Conservation (phyloP, 2,113 vertebrate species). For the Felis catus region DNA sequence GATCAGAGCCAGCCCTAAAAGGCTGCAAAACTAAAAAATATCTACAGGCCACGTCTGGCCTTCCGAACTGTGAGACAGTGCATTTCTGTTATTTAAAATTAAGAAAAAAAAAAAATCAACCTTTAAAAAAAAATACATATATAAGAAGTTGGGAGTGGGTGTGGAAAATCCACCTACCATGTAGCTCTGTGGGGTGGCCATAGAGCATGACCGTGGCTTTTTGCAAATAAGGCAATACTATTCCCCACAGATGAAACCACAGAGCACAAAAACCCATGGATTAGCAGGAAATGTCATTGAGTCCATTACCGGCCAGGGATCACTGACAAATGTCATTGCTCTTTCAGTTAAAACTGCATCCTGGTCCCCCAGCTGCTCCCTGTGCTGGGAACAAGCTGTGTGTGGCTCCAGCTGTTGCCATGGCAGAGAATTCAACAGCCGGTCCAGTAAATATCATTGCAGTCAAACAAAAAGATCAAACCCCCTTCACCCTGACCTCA, state of each 20-base stretch:
- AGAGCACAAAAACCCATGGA: constrained; percentile 65
- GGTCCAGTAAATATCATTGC: constrained; percentile 32
- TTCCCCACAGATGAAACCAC: constrained; percentile 70
- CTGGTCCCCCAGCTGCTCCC: constrained; percentile 60
- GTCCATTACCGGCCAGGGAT: constrained; percentile 54
- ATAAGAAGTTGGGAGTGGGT: too few relatives aligned
- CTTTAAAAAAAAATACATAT: not conserved
- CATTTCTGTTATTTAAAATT: not conserved
- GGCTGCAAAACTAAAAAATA: not conserved
- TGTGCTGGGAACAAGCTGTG: constrained; percentile 11
- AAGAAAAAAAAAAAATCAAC: not conserved
- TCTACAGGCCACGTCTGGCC: not conserved
- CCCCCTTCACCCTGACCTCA: not conserved
- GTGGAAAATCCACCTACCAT: not conserved
- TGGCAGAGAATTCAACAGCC: constrained; percentile 50
- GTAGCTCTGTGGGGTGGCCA: not conserved
- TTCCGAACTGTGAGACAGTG: not conserved
- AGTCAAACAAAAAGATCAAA: constrained; percentile 38
- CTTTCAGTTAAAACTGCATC: constrained; percentile 35
- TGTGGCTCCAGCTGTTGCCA: constrained; percentile 70
- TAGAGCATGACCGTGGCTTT: not conserved
- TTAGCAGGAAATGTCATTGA: constrained; percentile 79
- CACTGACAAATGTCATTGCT: constrained; percentile 59
- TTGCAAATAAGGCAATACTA: constrained; percentile 65
- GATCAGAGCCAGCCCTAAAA: not conserved